Base-by-base conservation (phyloP, 2,888 invertebrate species). In the Acronicta aceris region DNA sequence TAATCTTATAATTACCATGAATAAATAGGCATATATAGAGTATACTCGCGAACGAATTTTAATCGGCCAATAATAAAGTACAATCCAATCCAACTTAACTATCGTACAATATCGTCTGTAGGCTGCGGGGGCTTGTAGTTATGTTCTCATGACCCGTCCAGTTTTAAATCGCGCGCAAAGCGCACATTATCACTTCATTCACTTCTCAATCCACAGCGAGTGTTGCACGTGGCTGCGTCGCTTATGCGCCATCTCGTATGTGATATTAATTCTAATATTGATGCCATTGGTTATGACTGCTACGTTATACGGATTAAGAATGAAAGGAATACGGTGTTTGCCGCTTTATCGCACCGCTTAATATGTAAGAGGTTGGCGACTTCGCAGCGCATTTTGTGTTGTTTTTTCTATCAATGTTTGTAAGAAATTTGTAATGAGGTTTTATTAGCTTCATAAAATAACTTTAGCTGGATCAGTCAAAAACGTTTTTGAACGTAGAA, bases 251-350 rank as follows among this genome's bases (percentile, higher is more conserved):
- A 40, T 30, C 62, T 68, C 59, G 68, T 60, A 60, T 59, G 67
- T 55, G 52, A 67, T 76, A 64, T 71, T 65, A 71, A 74, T 67
- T 74, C 50, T 59, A 67, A 61, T 60, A 64, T 63, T 61, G 59
- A 67, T 55, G 61, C 43, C 61, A 61, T 67, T 57, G 54, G 59
- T 46, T 75, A 63, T 46, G 62, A 54, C 57, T 60, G 49, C 46
- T 21, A 56, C 59, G 50, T 58, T 51, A 38, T 42, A 41, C n/a
- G 38, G 33, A 30, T 16, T 25, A 10, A 45, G 30, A 40, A 45
- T 71, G 51, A 66, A 54, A 66, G 50, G 56, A 50, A 65, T 53
- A 38, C 21, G 9, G 48, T 71, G 71, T 55, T 70, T 42, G 46
- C 33, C 41, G 38, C 16, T 53, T 56, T 62, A 61, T 42, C 54